Base-by-base conservation (phyloP, 2,888 invertebrate species). In the Neria commutata region DNA sequence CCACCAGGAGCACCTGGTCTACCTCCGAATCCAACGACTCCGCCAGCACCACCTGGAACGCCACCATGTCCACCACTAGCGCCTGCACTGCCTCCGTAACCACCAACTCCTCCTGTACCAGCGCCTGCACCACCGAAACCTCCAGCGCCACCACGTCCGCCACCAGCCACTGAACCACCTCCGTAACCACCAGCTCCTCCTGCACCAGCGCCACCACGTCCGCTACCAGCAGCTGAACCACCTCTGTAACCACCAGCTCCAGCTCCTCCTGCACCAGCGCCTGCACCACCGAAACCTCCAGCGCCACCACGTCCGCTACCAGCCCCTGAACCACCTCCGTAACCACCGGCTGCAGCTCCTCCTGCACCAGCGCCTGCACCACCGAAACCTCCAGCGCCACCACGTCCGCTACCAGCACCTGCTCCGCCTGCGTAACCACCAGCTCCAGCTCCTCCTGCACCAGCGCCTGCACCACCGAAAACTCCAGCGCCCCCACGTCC, bases 261-360 rank as follows among this genome's bases (percentile, higher is more conserved):
- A 14, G 62, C 64, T 2, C 56, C 65, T 0, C 68, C 70, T 0
- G 56, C 55, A 21, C 68, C 69, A 8, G 67, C 83, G 8, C 79
- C 81, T 1, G 81, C 83, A 40, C 79, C 82, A 55, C 78, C 76
- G 2, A 50, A 62, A 1, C 54, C 58, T 0, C 61, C 63, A 1
- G 61, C 69, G 1, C 50, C 59, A 2, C 61, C 67, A 57, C 50
- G 73, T 58, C 54, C 71, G 56, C 62, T 61, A 1, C 68, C 72
- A 6, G 49, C 61, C 16, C 65, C 63, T 57, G 71, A 64, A 34
- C 63, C 66, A 0, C 53, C 56, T n/a, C 61, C 66, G 17, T 69
- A 74, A 10, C 64, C 65, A 14, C 72, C 60, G n/a, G 6, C 6
- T 29, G 33, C 56, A 8, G 50, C 52, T 16, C 50, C 57, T 10